phyloP scores from a whole-genome alignment of 2,888 invertebrate species.

The Notodonta ziczac region DNA sequence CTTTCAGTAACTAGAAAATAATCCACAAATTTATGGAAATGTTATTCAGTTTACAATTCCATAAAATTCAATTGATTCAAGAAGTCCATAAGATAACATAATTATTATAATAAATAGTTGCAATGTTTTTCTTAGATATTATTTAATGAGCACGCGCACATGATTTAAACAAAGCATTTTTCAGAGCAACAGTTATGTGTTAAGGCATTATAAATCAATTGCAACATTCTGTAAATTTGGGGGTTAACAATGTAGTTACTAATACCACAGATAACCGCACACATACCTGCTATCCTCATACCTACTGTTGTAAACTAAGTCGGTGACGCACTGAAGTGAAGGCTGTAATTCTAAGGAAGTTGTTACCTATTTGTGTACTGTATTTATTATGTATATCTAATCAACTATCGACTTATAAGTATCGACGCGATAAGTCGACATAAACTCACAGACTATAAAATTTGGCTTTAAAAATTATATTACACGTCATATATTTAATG shows the following conservation, averaged over 20 bases:
- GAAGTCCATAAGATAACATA: no score
- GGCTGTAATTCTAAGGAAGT: conserved; percentile 77
- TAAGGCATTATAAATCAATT: no score
- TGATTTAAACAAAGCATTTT: no score
- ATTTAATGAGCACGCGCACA: no score
- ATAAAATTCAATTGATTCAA: no score
- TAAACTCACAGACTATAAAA: conserved; percentile 84
- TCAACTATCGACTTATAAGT: conserved; percentile 78
- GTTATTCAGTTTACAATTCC: no score
- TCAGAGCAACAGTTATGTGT: no score
- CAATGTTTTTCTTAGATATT: no score
- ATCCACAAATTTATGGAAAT: no score
- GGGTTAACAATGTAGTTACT: neutral
- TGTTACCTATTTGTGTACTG: conserved; percentile 81
- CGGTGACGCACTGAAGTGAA: conserved; percentile 56
- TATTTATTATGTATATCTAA: conserved; percentile 74
- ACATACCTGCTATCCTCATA: neutral
- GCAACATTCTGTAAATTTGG: no score
- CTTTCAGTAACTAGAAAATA: neutral
- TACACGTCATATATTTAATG: conserved; percentile 71
- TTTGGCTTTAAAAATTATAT: conserved; percentile 84
- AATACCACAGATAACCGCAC: neutral
- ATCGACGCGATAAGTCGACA: conserved; percentile 73
- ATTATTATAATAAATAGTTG: no score
- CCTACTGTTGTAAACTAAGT: conserved; percentile 22